Evolutionary conservation across 2,797 vertebrate species (phyloP).

Genomic region (Cryptoblepharus egeriae): DNA sequence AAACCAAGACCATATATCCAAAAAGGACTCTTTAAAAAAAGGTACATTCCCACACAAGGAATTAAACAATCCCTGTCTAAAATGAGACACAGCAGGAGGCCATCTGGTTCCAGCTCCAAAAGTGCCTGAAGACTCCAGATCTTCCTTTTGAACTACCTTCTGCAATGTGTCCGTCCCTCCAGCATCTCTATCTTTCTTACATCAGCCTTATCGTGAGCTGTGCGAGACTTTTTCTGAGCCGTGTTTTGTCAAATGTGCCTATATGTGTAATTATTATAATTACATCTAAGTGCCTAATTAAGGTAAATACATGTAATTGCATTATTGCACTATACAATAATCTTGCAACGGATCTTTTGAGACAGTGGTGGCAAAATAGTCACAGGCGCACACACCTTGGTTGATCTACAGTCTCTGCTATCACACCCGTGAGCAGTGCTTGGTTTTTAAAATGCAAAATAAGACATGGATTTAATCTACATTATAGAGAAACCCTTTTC

Average conservation of each 20-base stretch:
- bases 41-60: background rate
- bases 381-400: background rate
- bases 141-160: conserved; percentile 32
- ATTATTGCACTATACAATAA: conserved; percentile 61
- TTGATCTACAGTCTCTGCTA: background rate
- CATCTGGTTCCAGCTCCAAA: fast-evolving
- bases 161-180: conserved; percentile 6
- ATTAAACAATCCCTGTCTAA: conserved; percentile 23
- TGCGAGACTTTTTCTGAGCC: conserved; percentile 28
- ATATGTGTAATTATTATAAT: conserved; percentile 68
- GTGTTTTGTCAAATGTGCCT: conserved; percentile 54
- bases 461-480: conserved; percentile 39
- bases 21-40: background rate
- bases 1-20: background rate
- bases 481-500: conserved; percentile 8
- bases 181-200: conserved; percentile 20
- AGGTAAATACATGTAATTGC: conserved; percentile 58
- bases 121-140: background rate
- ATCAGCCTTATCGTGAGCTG: conserved; percentile 43
- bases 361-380: conserved; percentile 47
- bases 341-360: conserved; percentile 48
- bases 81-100: background rate
- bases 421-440: background rate
- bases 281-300: conserved; percentile 59
- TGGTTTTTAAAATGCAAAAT: conserved; percentile 23